phyloP scores from a whole-genome alignment of 2,888 invertebrate species.

The Proisotoma minuta region DNA sequence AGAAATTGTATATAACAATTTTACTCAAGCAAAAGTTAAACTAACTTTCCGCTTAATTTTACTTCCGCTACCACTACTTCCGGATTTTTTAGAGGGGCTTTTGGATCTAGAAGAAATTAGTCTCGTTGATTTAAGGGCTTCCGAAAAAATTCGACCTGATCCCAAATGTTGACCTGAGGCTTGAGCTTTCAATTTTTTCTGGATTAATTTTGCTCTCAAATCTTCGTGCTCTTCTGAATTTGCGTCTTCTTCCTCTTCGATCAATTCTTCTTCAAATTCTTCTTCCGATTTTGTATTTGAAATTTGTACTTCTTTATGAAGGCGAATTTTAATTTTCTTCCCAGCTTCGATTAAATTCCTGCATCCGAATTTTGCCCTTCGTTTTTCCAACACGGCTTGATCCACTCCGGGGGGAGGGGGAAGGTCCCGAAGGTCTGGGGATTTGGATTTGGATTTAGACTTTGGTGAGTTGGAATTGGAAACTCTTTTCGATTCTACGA shows the following conservation, averaged over 20 bases:
- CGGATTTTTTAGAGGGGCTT: not conserved
- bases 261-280: no score
- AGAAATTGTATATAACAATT: no score
- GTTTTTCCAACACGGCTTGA: constrained; percentile 4
- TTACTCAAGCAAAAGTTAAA: not conserved
- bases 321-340: constrained; percentile 5
- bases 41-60: constrained; percentile 4
- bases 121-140: constrained; percentile 3
- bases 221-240: constrained; percentile 6
- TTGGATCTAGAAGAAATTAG: not conserved
- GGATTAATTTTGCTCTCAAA: constrained; percentile 5
- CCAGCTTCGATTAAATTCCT: not conserved
- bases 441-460: no score
- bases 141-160: constrained; percentile 1
- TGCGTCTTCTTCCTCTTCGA: not conserved
- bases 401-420: not conserved
- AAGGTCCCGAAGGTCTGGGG: not conserved
- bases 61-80: not conserved
- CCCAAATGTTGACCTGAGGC: not conserved
- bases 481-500: no score
- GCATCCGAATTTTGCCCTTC: not conserved
- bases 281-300: not conserved
- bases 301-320: not conserved
- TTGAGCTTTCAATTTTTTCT: constrained; percentile 5
- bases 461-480: no score